Evolutionary conservation across 1,140 invertebrate genomes (phyloP).

Genomic region (Cydia splendana): DNA sequence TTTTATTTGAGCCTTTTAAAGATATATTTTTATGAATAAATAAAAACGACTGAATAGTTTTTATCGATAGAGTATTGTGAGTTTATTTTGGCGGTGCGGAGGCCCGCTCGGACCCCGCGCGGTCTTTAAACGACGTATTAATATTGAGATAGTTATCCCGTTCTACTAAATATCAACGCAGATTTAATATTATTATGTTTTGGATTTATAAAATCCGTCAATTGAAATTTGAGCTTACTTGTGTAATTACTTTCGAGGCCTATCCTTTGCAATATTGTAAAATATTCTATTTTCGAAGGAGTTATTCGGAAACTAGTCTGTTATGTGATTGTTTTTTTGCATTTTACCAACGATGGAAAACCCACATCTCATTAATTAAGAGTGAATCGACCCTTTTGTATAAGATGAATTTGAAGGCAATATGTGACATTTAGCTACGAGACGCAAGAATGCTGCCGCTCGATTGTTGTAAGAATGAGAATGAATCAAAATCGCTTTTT

Average conservation of each 20-base stretch:
- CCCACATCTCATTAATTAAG: conserved; percentile 75
- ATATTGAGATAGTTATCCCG: conserved; percentile 74
- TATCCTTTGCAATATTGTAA: conserved; percentile 69
- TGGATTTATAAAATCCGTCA: conserved; percentile 75
- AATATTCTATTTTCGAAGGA: conserved; percentile 70
- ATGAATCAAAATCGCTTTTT: conserved; percentile 55
- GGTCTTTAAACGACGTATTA: conserved; percentile 77
- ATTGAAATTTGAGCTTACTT: conserved; percentile 68
- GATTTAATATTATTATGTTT: conserved; percentile 54
- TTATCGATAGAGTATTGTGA: conserved; percentile 77
- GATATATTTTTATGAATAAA: conserved; percentile 79
- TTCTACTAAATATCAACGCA: conserved; percentile 61
- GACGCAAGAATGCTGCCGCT: conserved; percentile 52
- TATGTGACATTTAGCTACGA: conserved; percentile 73
- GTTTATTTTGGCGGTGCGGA: conserved; percentile 64
- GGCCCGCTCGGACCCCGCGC: conserved; percentile 56
- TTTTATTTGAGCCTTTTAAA: conserved; percentile 78
- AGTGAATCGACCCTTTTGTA: conserved; percentile 64
- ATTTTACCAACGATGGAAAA: conserved; percentile 73
- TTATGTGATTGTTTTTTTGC: conserved; percentile 76
- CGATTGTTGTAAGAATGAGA: conserved; percentile 36
- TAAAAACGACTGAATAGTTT: conserved; percentile 79
- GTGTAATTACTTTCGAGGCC: conserved; percentile 69
- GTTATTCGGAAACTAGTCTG: conserved; percentile 77
- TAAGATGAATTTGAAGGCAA: conserved; percentile 61